Base-by-base conservation (phyloP, 2,797 vertebrate species). In the Myotis pilosus region DNA sequence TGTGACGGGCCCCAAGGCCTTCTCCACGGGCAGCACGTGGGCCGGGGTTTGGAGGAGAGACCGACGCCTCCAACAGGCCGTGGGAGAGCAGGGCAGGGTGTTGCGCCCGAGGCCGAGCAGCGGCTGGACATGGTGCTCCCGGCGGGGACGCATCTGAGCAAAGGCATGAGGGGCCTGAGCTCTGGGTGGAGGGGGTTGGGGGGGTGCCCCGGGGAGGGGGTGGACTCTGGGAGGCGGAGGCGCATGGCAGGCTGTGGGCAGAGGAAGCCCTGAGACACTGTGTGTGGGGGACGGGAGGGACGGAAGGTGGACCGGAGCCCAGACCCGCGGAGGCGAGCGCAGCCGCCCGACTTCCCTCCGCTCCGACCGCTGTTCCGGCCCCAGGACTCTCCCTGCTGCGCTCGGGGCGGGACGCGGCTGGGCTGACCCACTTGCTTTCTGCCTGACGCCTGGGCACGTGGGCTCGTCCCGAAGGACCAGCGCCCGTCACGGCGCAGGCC, bases 281-380 rank as follows among this genome's bases (percentile, higher is more conserved):
- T n/a, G 12, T n/a, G 44, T 25, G 20, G 11, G 44, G 44, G 38
- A 38, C 38, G 17, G 19, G 7, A 33, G 30, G 44, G 30, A 1
- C 1, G 11, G 44, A 2, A 7, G 23, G 5, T 2, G 19, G 25
- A 10, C 36, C 0, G n/a, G 69, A 20, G 4, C 69, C 64, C 0
- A 11, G 68, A n/a, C 36, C 28, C 0, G 1, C 4, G 0, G 20
- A 38, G 53, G 60, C 38, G 1, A 3, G 2, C 11, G 3, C 16
- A 0, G 15, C 3, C 0, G 1, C 47, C 47, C 0, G 3, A 38
- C 55, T 5, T 0, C 1, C 36, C 4, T 0, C 0, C 1, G 36
- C 9, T 8, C 36, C 3, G 2, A 3, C n/a, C 44, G 1, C 13
- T 0, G 0, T 10, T 1, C 20, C 0, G 7, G 57, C 16, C 38